Evolutionary conservation across 1,140 invertebrate species (phyloP), one percentile per base, ranked within the genome.

Genomic region (Berghia stephanieae): DNA sequence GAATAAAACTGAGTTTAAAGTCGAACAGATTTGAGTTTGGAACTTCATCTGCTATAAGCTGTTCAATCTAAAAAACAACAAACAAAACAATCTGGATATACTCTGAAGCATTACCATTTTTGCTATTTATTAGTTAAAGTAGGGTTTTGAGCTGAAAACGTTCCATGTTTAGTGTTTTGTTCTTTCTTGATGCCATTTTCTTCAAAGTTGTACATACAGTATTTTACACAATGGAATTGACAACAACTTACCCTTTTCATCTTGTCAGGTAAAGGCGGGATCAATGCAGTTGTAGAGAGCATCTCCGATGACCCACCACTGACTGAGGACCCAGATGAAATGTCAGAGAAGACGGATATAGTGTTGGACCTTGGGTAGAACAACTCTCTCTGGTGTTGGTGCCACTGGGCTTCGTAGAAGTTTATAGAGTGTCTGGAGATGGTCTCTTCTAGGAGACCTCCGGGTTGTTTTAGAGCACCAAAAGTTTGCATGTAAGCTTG

Each of bases 401-500:
- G 92, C 92, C 92, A 94, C 75, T 89, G 85, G n/a, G 86, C 92
- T 91, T 73, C 92, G 88, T 87, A 93, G 75, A 94, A 91, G 88
- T 94, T 94, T 85, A 93, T 94, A 13, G 93, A 93, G 85, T 95
- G 94, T 40, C 95, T 91, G 83, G 95, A 93, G 88, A 95, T 93
- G 82, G 95, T 94, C 79, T 91, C 92, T 44, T 76, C 74, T 16
- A 68, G 21, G 73, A 94, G 91, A 84, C 94, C 92, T 78, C 91
- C 91, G 38, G 93, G 93, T 82, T 95, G 94, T 75, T 94, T 94
- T 90, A 95, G 96, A 86, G 95, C 94, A 1, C 95, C 94, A 87
- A 96, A 95, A 92, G 96, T 95, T 89, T 96, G 95, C 95, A 98
- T 97, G 90, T 98, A 98, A 60, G 95, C 95, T 93, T 96, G 95